These are phyloP conservation scores for Dromiciops gliroides DNA, from an alignment of 2,113 vertebrate species.

Conservation along the genomic window DNA sequence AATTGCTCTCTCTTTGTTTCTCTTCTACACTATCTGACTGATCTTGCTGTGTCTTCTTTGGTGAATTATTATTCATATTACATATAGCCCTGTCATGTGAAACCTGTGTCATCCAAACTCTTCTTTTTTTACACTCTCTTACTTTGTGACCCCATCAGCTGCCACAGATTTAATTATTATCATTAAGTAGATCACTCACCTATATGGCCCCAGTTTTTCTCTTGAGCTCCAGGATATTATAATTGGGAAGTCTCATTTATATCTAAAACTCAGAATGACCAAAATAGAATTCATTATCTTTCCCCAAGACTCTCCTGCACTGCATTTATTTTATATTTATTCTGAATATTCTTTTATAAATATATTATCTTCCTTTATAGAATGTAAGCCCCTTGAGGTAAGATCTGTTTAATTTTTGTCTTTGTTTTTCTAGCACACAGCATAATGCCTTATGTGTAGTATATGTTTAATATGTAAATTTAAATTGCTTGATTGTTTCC, in stretches of 20 bases:
- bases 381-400: not conserved
- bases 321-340: not conserved
- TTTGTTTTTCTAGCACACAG: not conserved
- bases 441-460: not conserved
- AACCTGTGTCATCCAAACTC: not conserved
- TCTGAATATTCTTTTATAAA: not conserved
- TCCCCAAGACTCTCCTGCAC: not conserved
- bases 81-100: not conserved
- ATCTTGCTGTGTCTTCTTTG: not conserved
- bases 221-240: not conserved
- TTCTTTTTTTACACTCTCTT: not conserved
- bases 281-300: not conserved
- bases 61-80: no score
- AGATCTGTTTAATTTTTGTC: not conserved
- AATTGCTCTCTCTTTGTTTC: not conserved
- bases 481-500: not conserved
- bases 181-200: not conserved
- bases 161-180: not conserved
- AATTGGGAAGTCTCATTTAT: not conserved
- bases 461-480: not conserved
- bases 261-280: not conserved
- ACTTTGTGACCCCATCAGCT: not conserved
- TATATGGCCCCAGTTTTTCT: not conserved
- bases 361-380: not conserved
- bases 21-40: not conserved